A percentile compares a stretch with the other conserved stretches of the same genome.
Conservation (phyloP, 2,113 vertebrate genomes). For the Gambusia affinis region DNA sequence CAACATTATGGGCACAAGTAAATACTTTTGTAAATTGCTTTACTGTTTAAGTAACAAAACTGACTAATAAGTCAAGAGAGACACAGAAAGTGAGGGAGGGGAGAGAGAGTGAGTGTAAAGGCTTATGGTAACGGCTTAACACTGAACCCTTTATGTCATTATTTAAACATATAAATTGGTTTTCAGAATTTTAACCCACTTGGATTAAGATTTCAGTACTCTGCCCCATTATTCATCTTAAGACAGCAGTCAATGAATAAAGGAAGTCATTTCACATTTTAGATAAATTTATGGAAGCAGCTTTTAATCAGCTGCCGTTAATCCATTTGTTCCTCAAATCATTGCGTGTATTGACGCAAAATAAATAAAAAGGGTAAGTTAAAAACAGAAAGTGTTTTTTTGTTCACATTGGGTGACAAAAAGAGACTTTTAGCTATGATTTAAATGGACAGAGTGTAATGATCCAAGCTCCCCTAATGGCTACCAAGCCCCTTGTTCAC, state of each 20-base stretch:
- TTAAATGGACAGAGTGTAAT: constrained; percentile 2
- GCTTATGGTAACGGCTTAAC: no score
- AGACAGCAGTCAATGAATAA: no score
- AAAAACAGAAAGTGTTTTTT: background rate
- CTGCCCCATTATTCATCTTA: no score
- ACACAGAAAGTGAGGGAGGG: background rate
- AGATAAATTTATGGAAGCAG: background rate
- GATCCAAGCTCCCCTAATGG: constrained; percentile 24
- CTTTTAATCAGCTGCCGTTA: background rate
- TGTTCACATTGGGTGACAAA: background rate
- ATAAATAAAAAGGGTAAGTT: background rate
- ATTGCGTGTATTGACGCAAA: background rate
- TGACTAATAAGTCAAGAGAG: background rate
- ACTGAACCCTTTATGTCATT: background rate
- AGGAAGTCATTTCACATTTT: background rate
- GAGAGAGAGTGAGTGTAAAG: no score
- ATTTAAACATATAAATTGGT: background rate
- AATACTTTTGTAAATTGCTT: background rate
- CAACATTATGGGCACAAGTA: background rate
- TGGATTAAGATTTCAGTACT: no score
- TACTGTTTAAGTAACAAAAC: no score
- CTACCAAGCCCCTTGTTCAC: constrained; percentile 12
- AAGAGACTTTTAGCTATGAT: constrained; percentile 28
- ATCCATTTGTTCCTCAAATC: background rate
- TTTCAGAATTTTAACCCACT: no score